These are phyloP conservation scores for Diachasma alloeum DNA, from an alignment of 1,140 invertebrate species.

Conservation along the genomic window DNA sequence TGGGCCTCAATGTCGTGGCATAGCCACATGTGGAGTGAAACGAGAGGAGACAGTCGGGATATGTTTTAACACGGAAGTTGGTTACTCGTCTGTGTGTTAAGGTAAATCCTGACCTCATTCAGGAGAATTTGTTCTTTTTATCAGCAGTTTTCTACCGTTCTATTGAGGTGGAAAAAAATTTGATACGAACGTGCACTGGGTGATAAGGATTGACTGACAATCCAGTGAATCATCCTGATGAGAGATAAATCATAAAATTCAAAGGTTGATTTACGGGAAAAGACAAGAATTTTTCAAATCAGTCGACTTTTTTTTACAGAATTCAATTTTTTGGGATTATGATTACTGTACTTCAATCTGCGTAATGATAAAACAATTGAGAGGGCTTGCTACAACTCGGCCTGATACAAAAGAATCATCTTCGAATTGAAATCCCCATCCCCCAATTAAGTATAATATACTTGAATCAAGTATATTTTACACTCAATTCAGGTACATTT, in stretches of 20 bases:
- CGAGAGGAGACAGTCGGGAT: background rate
- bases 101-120: background rate
- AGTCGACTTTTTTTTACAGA: no score
- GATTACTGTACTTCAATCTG: no score
- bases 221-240: background rate
- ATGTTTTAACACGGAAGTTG: background rate
- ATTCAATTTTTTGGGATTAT: no score
- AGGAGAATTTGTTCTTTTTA: background rate
- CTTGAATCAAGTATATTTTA: no score
- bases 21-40: conserved; percentile 1
- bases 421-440: no score
- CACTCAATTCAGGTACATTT: no score
- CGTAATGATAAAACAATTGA: no score
- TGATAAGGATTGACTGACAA: background rate
- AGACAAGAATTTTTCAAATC: background rate
- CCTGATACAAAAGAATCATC: no score
- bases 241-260: background rate
- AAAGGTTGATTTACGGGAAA: background rate
- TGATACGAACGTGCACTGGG: background rate
- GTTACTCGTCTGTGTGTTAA: background rate
- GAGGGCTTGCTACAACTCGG: no score
- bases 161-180: background rate
- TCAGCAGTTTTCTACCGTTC: background rate
- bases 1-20: background rate
- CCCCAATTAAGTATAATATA: no score